These are phyloP conservation scores for Hemiprocne comata DNA, from an alignment of 2,113 vertebrate species.

Conservation along the genomic window DNA sequence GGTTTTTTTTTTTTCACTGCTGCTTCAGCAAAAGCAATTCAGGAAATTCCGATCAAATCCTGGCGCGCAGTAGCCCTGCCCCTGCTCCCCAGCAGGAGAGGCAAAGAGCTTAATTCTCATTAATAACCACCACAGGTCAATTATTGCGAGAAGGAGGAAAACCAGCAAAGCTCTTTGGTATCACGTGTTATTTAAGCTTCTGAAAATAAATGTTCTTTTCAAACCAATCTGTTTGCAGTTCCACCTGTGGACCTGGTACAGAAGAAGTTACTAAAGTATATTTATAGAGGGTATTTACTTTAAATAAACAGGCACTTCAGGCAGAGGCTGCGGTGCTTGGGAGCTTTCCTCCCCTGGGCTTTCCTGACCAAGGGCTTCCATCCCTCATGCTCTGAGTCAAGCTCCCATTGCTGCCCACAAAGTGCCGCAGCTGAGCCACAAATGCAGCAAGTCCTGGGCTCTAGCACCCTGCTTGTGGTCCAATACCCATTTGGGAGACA, in stretches of 20 bases:
- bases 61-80: background rate
- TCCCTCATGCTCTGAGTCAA: fast-evolving
- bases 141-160: background rate
- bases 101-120: constrained; percentile 45
- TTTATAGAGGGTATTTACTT: constrained; percentile 34
- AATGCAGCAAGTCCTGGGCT: fast-evolving
- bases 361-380: background rate
- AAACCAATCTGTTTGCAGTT: constrained; percentile 21
- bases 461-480: background rate
- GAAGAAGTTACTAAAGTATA: background rate
- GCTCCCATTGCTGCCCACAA: background rate
- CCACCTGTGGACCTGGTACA: background rate
- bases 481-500: background rate
- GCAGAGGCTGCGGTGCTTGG: background rate
- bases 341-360: background rate
- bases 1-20: background rate
- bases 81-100: background rate
- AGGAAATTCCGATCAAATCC: constrained; percentile 60
- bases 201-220: constrained; percentile 22
- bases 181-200: constrained; percentile 30
- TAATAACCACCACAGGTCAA: constrained; percentile 36
- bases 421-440: background rate
- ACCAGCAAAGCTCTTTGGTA: background rate
- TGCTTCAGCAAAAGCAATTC: constrained; percentile 42
- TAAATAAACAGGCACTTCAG: constrained; percentile 39